Base-by-base conservation (phyloP, 2,113 vertebrate genomes). In the Boleophthalmus pectinirostris region DNA sequence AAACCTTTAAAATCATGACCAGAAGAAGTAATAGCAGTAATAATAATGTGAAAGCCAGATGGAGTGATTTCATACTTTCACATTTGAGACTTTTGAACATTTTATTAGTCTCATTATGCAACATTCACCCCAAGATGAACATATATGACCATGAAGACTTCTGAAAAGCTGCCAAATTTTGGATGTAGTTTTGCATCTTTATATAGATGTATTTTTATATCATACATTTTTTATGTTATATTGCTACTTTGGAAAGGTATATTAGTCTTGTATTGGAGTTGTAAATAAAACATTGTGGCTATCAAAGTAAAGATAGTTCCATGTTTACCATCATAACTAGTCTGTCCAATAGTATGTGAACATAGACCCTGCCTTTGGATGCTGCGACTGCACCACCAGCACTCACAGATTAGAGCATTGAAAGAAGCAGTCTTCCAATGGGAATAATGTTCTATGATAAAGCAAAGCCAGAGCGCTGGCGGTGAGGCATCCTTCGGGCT, bases 401-500 rank as follows among this genome's bases (percentile, higher is more conserved):
- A 60, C 46, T 23, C 33, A 51, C 21, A 65, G 58, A 82, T 76
- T 75, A 33, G 25, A 70, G 65, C 66, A 45, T 69, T 82, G 72
- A 77, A 77, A 79, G 73, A 57, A 67, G 63, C 56, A 5, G 61
- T 60, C 56, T 33, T 58, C 66, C 69, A 51, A 38, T 75, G 53
- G 56, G 29, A 51, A 82, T 73, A 83, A 80, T 78, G 70, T 78
- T 72, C 72, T 66, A 54, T 38, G 60, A 75, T 70, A 63, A 70
- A 53, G 79, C 16, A 71, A 16, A 69, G 25, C 8, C 68, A 66
- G 54, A 78, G 51, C 1, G 23, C 21, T 47, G 73, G 60, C 66
- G 77, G 84, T 76, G 69, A 81, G 70, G 63, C 68, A 18, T 64
- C 23, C 53, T 74, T 82, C 75, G 71, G 75, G 82, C 83, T 72